Conservation (phyloP, 1,140 invertebrate genomes). For the Drosophila varians region DNA sequence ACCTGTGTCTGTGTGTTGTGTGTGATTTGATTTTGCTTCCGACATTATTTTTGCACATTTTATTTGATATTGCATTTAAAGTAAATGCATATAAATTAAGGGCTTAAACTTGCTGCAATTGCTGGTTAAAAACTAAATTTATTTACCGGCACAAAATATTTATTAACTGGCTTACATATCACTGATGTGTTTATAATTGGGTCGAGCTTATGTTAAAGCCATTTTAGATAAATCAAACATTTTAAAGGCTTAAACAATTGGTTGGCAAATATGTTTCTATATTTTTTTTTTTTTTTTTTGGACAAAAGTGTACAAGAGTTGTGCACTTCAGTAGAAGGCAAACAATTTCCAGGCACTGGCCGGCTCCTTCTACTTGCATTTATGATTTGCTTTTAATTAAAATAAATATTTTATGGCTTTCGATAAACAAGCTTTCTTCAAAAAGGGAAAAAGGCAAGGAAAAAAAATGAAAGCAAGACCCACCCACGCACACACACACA, state of each 20-base stretch:
- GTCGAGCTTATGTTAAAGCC: not conserved
- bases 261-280: no score
- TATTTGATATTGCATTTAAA: slow-evolving; percentile 28
- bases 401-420: slow-evolving; percentile 60
- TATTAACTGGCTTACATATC: slow-evolving; percentile 19
- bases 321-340: not conserved
- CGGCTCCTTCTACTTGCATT: slow-evolving; percentile 23
- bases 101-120: not conserved
- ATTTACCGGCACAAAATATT: slow-evolving; percentile 14
- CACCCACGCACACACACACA: no score
- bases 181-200: slow-evolving; percentile 8
- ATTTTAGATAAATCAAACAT: not conserved
- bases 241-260: not conserved
- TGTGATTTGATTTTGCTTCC: not conserved
- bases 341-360: slow-evolving; percentile 11
- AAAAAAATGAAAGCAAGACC: not conserved
- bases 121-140: slow-evolving; percentile 8
- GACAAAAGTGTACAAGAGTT: not conserved
- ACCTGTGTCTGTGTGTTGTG: slow-evolving; percentile 10
- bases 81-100: slow-evolving; percentile 25
- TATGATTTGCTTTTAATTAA: slow-evolving; percentile 64
- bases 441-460: not conserved
- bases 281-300: no score
- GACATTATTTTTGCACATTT: slow-evolving; percentile 25
- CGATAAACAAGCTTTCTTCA: slow-evolving; percentile 36